Conservation (phyloP, 92 coral and sea anemone species). For the Parazoanthus swiftii region DNA sequence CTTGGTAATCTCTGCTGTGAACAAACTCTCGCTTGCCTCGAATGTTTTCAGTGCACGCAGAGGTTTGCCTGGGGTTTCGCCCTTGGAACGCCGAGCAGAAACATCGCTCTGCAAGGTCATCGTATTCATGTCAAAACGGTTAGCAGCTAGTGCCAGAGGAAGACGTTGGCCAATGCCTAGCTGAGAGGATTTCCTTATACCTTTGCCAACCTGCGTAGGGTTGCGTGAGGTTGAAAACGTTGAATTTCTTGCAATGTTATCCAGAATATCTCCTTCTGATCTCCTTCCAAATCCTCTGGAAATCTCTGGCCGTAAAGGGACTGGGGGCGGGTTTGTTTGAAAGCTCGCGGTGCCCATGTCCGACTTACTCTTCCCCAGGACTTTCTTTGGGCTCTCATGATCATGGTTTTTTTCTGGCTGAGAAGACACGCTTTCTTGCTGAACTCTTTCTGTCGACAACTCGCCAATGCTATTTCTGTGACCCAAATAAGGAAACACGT, state of each 20-base stretch:
- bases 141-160: not conserved
- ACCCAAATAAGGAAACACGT: slow-evolving; percentile 22
- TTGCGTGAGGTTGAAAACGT: slow-evolving; percentile 18
- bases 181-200: slow-evolving; percentile 16
- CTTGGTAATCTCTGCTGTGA: not conserved
- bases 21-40: not conserved
- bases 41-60: not conserved
- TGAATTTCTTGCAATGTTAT: not conserved
- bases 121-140: not conserved
- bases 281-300: not conserved
- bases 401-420: not conserved
- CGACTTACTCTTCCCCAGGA: slow-evolving; percentile 35
- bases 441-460: slow-evolving; percentile 20
- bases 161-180: not conserved
- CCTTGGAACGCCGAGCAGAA: not conserved
- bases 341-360: not conserved
- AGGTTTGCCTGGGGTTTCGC: not conserved
- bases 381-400: not conserved
- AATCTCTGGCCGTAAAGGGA: slow-evolving; percentile 15
- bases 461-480: slow-evolving; percentile 34
- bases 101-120: slow-evolving; percentile 27
- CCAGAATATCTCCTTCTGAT: slow-evolving; percentile 29
- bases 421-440: not conserved
- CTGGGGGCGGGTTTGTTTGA: slow-evolving; percentile 35
- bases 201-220: slow-evolving; percentile 27